A percentile compares a stretch with the other conserved stretches of the same genome.
Conservation (phyloP, 2,113 vertebrate genomes). For the Hippotragus niger region DNA sequence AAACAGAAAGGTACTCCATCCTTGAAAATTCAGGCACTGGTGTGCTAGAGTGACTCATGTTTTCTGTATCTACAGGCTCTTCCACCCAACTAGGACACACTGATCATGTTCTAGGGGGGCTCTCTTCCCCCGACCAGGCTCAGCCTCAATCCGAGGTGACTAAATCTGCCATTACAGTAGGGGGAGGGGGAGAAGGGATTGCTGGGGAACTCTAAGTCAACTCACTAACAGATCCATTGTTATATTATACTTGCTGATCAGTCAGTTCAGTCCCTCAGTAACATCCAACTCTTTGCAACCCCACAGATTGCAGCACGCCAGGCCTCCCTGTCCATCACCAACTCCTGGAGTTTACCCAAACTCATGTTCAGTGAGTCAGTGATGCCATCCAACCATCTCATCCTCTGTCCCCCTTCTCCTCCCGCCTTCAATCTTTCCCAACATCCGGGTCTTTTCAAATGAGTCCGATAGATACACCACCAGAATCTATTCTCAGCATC, state of each 20-base stretch:
- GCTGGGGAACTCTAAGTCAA: not conserved
- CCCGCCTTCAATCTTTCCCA: not conserved
- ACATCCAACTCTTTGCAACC: not conserved
- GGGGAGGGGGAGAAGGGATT: not conserved
- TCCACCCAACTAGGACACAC: not conserved
- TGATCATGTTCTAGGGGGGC: no score
- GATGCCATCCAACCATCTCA: not conserved
- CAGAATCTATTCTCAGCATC: not conserved
- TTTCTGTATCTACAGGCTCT: not conserved
- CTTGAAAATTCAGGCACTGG: not conserved
- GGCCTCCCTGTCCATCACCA: not conserved
- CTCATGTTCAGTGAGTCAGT: not conserved
- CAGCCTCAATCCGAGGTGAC: not conserved
- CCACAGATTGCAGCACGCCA: not conserved
- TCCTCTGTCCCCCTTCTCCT: not conserved
- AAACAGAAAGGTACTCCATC: not conserved
- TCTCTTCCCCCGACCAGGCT: not conserved
- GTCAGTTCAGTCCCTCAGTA: not conserved
- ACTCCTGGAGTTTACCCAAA: not conserved
- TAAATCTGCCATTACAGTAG: rapidly evolving
- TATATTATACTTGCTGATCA: not conserved
- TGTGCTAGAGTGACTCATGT: not conserved
- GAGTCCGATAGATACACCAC: not conserved
- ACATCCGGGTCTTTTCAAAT: not conserved
- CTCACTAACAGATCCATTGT: not conserved